Evolutionary conservation across 2,888 invertebrate species (phyloP), one percentile per base, ranked within the genome.

Genomic region (Netelia inedita): DNA sequence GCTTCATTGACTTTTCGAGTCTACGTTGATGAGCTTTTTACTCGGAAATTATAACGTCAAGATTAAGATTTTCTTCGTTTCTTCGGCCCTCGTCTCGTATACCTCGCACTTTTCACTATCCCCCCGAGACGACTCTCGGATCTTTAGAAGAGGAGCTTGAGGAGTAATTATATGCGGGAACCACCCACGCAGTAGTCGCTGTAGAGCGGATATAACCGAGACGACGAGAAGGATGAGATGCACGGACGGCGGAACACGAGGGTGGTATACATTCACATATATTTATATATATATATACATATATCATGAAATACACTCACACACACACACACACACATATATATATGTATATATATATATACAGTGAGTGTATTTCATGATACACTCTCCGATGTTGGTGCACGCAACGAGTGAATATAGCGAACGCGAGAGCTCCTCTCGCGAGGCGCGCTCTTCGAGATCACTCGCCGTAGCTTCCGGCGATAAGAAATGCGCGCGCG

Each of bases 161-260:
- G 59, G 66, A 68, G 73, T 80, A 80, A 80, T 80, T 80, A 80
- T 73, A 80, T 68, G 73, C 73, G 59, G 50, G 72, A 59, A 35
- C 80, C 80, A 80, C 80, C 80, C 80, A 80, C 80, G 80, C 73
- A 50, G 59, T 53, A 80, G 35, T 59, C 46, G 50, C 69, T 59
- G 71, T 53, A 79, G 61, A 79, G 78, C 69, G 78, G 78, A 69
- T 71, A 68, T 61, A 23, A 61, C 23, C 28, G 59, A 41, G 35
- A 28, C 28, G 68, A 28, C 46, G 46, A 46, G 23, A 55, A 28
- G 5, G 53, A 53, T 61, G 79, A 63, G 28, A 57, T 41, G 75
- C 66, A n/a, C 75, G 65, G 75, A 66, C 65, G 28, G 21, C n/a
- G n/a, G 50, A 41, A 66, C 11, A 23, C 76, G 55, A 66, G 76